Base-by-base conservation (phyloP, 2,113 vertebrate genomes). In the Nansenia antarctica region DNA sequence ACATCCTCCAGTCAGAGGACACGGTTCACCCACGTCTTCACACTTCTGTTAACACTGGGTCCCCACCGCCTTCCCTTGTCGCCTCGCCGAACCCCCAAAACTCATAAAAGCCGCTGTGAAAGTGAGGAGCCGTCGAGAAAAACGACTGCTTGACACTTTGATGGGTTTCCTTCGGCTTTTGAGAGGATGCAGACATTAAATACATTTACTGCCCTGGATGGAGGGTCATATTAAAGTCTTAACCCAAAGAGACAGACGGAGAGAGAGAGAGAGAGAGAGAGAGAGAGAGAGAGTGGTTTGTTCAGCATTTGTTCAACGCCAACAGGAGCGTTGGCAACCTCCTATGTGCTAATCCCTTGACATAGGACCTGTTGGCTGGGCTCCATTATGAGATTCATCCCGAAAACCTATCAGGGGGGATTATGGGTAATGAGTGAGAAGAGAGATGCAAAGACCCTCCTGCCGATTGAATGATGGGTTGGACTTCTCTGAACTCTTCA, bases 41-140 rank as follows among this genome's bases (percentile, higher is more conserved):
- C 34, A 77, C n/a, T 52, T 72, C 65, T 55, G 27, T 52, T 39
- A 47, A 22, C 18, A 31, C 30, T 31, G 18, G 27, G 12, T 31
- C 6, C 57, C 29, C 39, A 42, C 14, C 39, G 14, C 14, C 6
- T n/a, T n/a, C n/a, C 39, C 39, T 42, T 18, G 15, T 5, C 2
- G 39, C 18, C 14, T 5, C 15, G 12, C 14, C 53, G 12, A 4
- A 55, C 3, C 9, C 9, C 18, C 29, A 53, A 12, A 30, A 9
- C 72, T 73, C 62, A 68, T 85, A 78, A 83, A 81, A 77, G 54
- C 1, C 63, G 62, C 39, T 22, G 70, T 52, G 60, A 62, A 4
- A 4, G 49, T 9, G 3, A 62, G 64, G 58, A 72, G 63, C 67
- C 63, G 69, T 77, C 74, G 69, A 20, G n/a, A 24, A 72, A 78